phyloP scores from a whole-genome alignment of 2,113 vertebrate genomes.

The Bos taurus region ARS-UCD2.0 NC_037349.1:18953001-18953500 shows the following conservation, averaged over 20 bases:
- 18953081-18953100: background rate
- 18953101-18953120: background rate
- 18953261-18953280: background rate
- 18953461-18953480: background rate
- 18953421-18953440: background rate
- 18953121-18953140: background rate
- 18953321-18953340: background rate
- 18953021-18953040: background rate
- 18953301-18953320: background rate
- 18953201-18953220: background rate
- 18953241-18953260: background rate
- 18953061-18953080: background rate
- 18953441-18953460: background rate
- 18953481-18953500: background rate
- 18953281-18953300: background rate
- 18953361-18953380: background rate
- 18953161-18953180: background rate
- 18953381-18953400: background rate
- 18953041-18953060: background rate
- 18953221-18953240: background rate
- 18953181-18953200: background rate
- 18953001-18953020: fast-evolving
- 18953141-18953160: background rate
- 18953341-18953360: background rate
- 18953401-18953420: background rate